A percentile compares a stretch with the other conserved stretches of the same genome.
Conservation (phyloP, 2,888 invertebrate species). For the Scaptomyza cyrtandrae region DNA sequence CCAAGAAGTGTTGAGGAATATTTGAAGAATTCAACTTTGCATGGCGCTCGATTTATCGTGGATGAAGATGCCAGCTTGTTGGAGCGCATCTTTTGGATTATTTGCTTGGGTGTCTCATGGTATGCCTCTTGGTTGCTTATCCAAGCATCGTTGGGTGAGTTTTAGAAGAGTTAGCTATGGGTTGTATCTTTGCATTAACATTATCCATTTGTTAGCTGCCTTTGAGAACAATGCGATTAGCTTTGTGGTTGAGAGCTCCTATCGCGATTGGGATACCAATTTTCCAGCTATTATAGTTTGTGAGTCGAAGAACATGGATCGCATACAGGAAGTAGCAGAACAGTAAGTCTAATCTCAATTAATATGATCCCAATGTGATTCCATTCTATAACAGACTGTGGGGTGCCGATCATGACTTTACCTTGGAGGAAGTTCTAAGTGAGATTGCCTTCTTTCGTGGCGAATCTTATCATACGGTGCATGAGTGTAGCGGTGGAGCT, state of each 20-base stretch:
- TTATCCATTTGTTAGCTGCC: constrained; percentile 74
- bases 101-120: constrained; percentile 88
- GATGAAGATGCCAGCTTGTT: constrained; percentile 86
- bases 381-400: constrained; percentile 85
- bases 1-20: constrained; percentile 86
- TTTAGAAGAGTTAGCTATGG: accelerated
- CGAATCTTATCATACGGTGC: constrained; percentile 87
- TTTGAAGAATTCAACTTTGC: constrained; percentile 88
- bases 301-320: constrained; percentile 87
- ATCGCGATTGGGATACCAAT: constrained; percentile 89
- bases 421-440: constrained; percentile 89
- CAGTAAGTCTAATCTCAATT: constrained; percentile 84
- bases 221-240: constrained; percentile 90
- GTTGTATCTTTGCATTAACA: neutral
- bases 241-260: constrained; percentile 91
- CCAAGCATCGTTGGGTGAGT: constrained; percentile 85
- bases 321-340: constrained; percentile 88
- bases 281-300: constrained; percentile 91
- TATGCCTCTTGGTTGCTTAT: constrained; percentile 88
- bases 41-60: constrained; percentile 89
- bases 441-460: constrained; percentile 90
- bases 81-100: constrained; percentile 88
- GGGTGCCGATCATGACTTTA: constrained; percentile 88
- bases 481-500: constrained; percentile 86
- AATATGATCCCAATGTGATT: accelerated